A percentile compares a stretch with the other conserved stretches of the same genome.
phyloP scores from a whole-genome alignment of 2,888 invertebrate species.

The Lagria hirta region DNA sequence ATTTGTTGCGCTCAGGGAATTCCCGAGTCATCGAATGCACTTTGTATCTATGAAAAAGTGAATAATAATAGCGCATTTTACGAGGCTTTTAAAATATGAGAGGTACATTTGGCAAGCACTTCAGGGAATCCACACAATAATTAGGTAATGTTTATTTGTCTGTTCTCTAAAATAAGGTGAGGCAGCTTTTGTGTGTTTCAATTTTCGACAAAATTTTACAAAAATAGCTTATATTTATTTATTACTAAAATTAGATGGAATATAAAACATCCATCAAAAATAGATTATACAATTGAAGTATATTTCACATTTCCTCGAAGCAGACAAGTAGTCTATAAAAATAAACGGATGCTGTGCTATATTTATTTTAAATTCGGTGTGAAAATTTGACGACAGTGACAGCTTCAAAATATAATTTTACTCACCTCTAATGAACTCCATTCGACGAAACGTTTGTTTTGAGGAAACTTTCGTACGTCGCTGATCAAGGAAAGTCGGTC shows the following conservation, averaged over 20 bases:
- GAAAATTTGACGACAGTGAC: conserved; percentile 9
- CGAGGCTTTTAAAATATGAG: too few relatives aligned
- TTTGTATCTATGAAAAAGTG: too few relatives aligned
- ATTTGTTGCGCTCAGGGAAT: too few relatives aligned
- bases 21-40: too few relatives aligned
- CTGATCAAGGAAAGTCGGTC: too few relatives aligned
- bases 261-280: conserved; percentile 2
- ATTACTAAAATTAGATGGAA: conserved; percentile 12
- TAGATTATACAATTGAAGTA: conserved; percentile 1
- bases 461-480: too few relatives aligned
- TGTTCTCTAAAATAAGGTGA: conserved; percentile 1
- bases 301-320: conserved; percentile 9
- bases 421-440: conserved; percentile 6
- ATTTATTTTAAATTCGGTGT: conserved; percentile 14
- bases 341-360: conserved; percentile 14
- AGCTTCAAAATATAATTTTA: conserved; percentile 15
- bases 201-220: conserved; percentile 9
- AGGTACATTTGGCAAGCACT: too few relatives aligned
- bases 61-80: too few relatives aligned
- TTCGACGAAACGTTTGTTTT: too few relatives aligned
- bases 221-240: conserved; percentile 9
- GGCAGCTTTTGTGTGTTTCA: conserved; percentile 1
- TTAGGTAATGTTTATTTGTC: conserved; percentile 11
- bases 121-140: conserved; percentile 1
- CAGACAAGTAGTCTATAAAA: conserved; percentile 13